Evolutionary conservation across 2,888 invertebrate genomes (phyloP).

Genomic region (Phyllotreta cruciferae): DNA sequence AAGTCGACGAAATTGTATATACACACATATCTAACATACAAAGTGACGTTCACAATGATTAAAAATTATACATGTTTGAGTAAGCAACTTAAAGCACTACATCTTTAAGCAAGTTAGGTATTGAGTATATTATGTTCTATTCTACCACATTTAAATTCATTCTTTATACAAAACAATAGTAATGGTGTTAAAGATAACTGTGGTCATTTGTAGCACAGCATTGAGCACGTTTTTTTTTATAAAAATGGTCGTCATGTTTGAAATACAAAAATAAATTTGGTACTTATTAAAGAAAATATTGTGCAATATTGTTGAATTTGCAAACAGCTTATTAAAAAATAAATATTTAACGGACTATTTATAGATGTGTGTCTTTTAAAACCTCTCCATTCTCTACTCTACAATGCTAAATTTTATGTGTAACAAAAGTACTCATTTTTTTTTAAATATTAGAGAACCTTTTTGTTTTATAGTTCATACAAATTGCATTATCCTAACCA

Average conservation of each 20-base stretch:
- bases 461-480: no score
- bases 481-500: no score
- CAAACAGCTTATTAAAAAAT: neutral
- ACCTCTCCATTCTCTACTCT: no score
- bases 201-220: slow-evolving; percentile 33
- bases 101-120: slow-evolving; percentile 45
- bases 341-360: slow-evolving; percentile 19
- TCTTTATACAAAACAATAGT: slow-evolving; percentile 27
- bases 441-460: no score
- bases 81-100: slow-evolving; percentile 47
- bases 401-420: no score
- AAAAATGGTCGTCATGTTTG: slow-evolving; percentile 23
- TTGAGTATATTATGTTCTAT: slow-evolving; percentile 31
- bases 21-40: slow-evolving; percentile 49
- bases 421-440: no score
- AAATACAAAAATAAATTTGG: slow-evolving; percentile 33
- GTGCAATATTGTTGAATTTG: slow-evolving; percentile 22
- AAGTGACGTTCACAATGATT: slow-evolving; percentile 50
- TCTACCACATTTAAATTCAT: slow-evolving; percentile 42
- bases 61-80: slow-evolving; percentile 48
- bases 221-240: slow-evolving; percentile 32
- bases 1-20: slow-evolving; percentile 34
- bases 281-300: slow-evolving; percentile 23
- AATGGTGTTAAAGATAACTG: slow-evolving; percentile 15
- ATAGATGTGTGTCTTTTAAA: slow-evolving; percentile 9